Evolutionary conservation across 2,113 vertebrate genomes (phyloP), one percentile per base, ranked within the genome.

Genomic region (Octodon degus): DNA sequence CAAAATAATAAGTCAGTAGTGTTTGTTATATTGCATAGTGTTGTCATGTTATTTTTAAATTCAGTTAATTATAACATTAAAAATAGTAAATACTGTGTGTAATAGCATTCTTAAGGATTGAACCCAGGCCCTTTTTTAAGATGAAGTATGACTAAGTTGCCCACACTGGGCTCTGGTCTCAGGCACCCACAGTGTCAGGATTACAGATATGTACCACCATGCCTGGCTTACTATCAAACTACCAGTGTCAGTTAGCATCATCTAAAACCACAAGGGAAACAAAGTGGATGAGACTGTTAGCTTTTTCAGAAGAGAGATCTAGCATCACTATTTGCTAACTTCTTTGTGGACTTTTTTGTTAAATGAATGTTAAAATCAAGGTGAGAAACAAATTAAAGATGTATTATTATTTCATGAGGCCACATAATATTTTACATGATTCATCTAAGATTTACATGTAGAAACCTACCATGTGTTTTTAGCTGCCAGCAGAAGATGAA

Each of bases 401-500:
- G 4, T 93, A 12, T 72, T 80, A 6, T 90, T 96, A 88, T 62
- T 92, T 95, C 70, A 77, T 88, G 62, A 89, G 40, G 3, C 63
- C 70, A 81, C 47, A 30, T 91, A 93, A 91, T 34, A 84, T 91
- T 97, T 93, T 91, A 93, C 43, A 91, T 83, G 88, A 87, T 83
- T 63, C 27, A 80, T 83, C 25, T 86, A 86, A 93, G 94, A 92
- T 92, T 96, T 90, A 79, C 63, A 19, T 91, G 7, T 89, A 86
- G 87, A 93, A 88, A 81, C 97, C 92, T 86, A 65, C 32, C 37
- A 7, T 97, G 89, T 98, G 12, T 95, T 96, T 98, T 82, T 97
- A 99, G 99, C 97, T 99, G 67, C 99, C 99, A 94, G 99, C 99
- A 72, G 99, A 99, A 98, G 99, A 99, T 98, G 99, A 99, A 98